These are phyloP conservation scores for Epinotia nisella DNA, from an alignment of 2,888 invertebrate species.

Conservation along the genomic window DNA sequence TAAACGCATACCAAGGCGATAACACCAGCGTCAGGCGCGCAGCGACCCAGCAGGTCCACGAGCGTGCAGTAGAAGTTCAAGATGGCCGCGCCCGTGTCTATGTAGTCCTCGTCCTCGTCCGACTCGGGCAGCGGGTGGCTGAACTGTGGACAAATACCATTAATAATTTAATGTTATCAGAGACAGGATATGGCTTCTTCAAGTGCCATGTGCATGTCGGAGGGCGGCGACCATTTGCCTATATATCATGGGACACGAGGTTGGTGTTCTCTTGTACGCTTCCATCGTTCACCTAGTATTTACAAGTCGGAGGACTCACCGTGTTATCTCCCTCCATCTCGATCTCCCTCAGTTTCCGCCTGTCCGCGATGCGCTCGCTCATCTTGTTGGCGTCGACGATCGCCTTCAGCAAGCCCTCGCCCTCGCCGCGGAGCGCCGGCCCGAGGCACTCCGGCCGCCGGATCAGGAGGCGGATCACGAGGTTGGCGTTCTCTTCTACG, in stretches of 20 bases:
- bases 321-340: constrained; percentile 88
- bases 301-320: too few species aligned
- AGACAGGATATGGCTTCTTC: too few species aligned
- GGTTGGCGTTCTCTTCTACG: constrained; percentile 99
- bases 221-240: too few species aligned
- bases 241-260: too few species aligned
- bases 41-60: constrained; percentile 98
- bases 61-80: constrained; percentile 99
- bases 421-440: constrained; percentile 98
- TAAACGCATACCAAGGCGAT: constrained; percentile 96
- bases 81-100: constrained; percentile 99
- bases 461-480: constrained; percentile 98
- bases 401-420: constrained; percentile 97
- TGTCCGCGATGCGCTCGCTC: constrained; percentile 95
- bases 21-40: constrained; percentile 96
- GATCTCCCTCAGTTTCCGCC: constrained; percentile 92
- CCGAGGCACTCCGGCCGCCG: constrained; percentile 99
- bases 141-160: constrained; percentile 78
- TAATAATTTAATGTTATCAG: too few species aligned
- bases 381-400: constrained; percentile 99
- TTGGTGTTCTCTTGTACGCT: too few species aligned
- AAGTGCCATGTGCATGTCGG: too few species aligned
- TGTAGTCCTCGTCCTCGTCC: constrained; percentile 99
- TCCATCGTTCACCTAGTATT: too few species aligned
- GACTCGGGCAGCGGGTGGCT: constrained; percentile 96